A percentile compares a stretch with the other conserved stretches of the same genome.
Conservation (phyloP, 2,888 invertebrate species). For the Gerris lacustris region DNA sequence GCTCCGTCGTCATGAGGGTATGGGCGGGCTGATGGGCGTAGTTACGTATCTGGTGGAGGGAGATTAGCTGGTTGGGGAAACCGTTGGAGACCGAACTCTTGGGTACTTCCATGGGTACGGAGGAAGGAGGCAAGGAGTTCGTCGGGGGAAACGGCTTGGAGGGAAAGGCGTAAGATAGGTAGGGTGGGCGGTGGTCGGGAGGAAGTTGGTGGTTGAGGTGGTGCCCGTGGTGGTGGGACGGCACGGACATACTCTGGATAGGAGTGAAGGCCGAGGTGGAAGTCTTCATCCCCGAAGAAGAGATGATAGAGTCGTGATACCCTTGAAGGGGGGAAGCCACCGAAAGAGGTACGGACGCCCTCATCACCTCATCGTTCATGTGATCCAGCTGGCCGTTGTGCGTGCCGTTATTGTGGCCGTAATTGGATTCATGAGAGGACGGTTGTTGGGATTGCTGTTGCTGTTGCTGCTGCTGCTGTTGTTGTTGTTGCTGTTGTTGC, state of each 20-base stretch:
- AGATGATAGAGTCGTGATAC: conserved; percentile 38
- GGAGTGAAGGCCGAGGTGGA: conserved; percentile 88
- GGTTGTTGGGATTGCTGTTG: conserved; percentile 30
- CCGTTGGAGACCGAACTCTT: conserved; percentile 48
- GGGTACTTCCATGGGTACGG: conserved; percentile 32
- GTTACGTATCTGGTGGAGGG: conserved; percentile 90
- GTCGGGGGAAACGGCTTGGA: conserved; percentile 53
- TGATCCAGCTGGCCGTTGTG: conserved; percentile 38
- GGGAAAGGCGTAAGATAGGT: conserved; percentile 75
- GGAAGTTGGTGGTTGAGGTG: conserved; percentile 43
- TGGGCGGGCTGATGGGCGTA: conserved; percentile 83
- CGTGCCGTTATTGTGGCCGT: conserved; percentile 26
- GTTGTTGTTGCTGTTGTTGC: conserved; percentile 28
- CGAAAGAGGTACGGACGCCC: conserved; percentile 29
- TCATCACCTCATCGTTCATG: conserved; percentile 30
- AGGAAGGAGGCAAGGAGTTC: conserved; percentile 59
- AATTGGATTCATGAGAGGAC: conserved; percentile 10
- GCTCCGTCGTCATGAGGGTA: conserved; percentile 32
- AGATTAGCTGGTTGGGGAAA: conserved; percentile 87
- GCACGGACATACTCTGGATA: conserved; percentile 73
- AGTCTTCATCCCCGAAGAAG: conserved; percentile 39
- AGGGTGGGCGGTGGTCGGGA: conserved; percentile 40
- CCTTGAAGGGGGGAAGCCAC: conserved; percentile 38
- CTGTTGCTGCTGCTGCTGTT: conserved; percentile 32
- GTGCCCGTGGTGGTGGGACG: conserved; percentile 43